Conservation (phyloP, 2,888 invertebrate species). For the Adela reaumurella region DNA sequence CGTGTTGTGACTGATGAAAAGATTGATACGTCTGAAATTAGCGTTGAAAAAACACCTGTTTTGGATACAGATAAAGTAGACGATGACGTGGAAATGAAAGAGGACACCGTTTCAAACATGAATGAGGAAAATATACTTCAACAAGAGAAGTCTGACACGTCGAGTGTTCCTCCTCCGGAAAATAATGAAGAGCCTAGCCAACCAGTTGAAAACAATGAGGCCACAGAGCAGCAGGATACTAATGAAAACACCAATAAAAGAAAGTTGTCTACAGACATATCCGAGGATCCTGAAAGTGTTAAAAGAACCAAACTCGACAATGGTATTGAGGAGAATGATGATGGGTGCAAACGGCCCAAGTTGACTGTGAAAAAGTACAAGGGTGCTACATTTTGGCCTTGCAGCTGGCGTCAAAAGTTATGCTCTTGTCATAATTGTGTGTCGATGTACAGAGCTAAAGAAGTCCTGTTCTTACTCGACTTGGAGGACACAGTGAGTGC, state of each 20-base stretch:
- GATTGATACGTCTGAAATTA: not conserved
- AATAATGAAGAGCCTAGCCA: slow-evolving; percentile 7
- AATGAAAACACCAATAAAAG: slow-evolving; percentile 23
- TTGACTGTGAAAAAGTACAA: slow-evolving; percentile 25
- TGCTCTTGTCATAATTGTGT: slow-evolving; percentile 67
- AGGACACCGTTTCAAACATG: not conserved
- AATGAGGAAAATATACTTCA: not conserved
- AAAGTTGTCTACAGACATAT: slow-evolving; percentile 24
- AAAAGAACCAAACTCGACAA: slow-evolving; percentile 31
- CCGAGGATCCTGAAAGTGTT: slow-evolving; percentile 14
- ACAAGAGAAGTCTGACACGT: too few relatives aligned
- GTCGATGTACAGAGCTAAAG: slow-evolving; percentile 66
- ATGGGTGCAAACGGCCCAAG: slow-evolving; percentile 27
- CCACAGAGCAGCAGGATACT: slow-evolving; percentile 5
- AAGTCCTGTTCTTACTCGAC: slow-evolving; percentile 72
- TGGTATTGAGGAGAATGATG: slow-evolving; percentile 3
- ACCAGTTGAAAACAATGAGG: slow-evolving; percentile 13
- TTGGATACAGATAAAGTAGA: slow-evolving; percentile 16
- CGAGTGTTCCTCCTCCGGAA: slow-evolving; percentile 3
- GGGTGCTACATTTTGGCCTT: slow-evolving; percentile 74
- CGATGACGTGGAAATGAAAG: slow-evolving; percentile 19
- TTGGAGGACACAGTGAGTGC: slow-evolving; percentile 77
- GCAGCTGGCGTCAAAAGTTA: slow-evolving; percentile 72
- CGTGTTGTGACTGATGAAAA: too few relatives aligned
- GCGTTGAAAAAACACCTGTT: not conserved